A percentile compares a stretch with the other conserved stretches of the same genome.
These are phyloP conservation scores for Sphenodon punctatus DNA, from an alignment of 2,797 vertebrate species.

Conservation along the genomic window DNA sequence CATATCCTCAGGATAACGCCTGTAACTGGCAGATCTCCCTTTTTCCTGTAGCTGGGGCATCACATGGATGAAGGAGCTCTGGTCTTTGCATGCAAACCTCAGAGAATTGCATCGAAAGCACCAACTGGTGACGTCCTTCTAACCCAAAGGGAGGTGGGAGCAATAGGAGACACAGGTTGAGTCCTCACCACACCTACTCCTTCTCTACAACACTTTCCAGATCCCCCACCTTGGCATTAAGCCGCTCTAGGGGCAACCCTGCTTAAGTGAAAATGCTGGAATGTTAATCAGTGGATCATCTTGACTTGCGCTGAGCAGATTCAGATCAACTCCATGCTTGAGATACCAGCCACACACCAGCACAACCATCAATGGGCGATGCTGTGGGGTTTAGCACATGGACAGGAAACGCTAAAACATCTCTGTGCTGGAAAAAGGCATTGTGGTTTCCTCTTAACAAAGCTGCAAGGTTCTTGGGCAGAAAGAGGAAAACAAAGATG, in stretches of 20 bases:
- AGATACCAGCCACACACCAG: too few relatives aligned
- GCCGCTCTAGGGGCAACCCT: not conserved
- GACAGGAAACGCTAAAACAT: not conserved
- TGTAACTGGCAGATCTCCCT: too few relatives aligned
- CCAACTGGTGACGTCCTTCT: too few relatives aligned
- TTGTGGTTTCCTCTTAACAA: not conserved
- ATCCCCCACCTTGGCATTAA: not conserved
- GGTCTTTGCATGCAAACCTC: too few relatives aligned
- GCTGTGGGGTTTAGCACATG: not conserved
- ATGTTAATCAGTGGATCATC: not conserved
- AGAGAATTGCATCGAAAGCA: too few relatives aligned
- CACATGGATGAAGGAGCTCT: too few relatives aligned
- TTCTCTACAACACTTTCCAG: not conserved
- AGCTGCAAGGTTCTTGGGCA: not conserved
- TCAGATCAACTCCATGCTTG: too few relatives aligned
- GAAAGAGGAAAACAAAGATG: not conserved
- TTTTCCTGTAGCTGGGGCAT: too few relatives aligned
- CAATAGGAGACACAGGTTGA: accelerated
- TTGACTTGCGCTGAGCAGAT: not conserved
- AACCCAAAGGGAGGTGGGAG: too few relatives aligned
- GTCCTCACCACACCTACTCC: not conserved
- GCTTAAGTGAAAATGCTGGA: not conserved
- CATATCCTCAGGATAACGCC: too few relatives aligned
- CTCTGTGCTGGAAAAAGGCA: not conserved
- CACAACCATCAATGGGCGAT: too few relatives aligned